These are phyloP conservation scores for Agrochola circellaris DNA, from an alignment of 2,888 invertebrate species.

Conservation along the genomic window DNA sequence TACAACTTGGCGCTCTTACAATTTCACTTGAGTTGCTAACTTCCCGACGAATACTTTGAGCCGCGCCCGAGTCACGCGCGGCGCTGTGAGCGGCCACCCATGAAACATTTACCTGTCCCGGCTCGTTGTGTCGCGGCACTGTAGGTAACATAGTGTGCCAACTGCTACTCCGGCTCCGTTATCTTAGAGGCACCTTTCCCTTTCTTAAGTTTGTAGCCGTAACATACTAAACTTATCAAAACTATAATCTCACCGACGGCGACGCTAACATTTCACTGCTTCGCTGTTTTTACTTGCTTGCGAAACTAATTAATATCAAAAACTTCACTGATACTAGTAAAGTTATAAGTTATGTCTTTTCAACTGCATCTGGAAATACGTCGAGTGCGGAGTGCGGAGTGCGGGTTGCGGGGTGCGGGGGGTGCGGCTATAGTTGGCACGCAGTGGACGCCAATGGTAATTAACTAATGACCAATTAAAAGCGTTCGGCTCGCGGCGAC, in stretches of 20 bases:
- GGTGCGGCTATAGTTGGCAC: not conserved
- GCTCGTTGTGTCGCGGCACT: not conserved
- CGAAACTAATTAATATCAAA: conserved; percentile 9
- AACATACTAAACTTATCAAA: not conserved
- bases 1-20: conserved; percentile 34
- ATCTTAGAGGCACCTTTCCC: not conserved
- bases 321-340: not conserved
- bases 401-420: not conserved
- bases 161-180: not conserved
- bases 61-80: conserved; percentile 7
- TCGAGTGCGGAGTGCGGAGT: not conserved
- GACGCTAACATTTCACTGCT: not conserved
- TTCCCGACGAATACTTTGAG: conserved; percentile 23
- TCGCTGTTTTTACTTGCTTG: no score
- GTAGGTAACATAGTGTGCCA: not conserved
- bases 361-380: not conserved
- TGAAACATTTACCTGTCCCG: not conserved
- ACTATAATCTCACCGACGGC: not conserved
- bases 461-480: conserved; percentile 32
- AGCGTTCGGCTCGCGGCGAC: not conserved
- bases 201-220: not conserved
- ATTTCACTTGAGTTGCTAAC: conserved; percentile 32
- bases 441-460: not conserved
- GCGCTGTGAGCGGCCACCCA: not conserved
- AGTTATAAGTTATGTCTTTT: conserved; percentile 7